Base-by-base conservation (phyloP, 2,113 vertebrate species). In the Gymnocephalus cernua region DNA sequence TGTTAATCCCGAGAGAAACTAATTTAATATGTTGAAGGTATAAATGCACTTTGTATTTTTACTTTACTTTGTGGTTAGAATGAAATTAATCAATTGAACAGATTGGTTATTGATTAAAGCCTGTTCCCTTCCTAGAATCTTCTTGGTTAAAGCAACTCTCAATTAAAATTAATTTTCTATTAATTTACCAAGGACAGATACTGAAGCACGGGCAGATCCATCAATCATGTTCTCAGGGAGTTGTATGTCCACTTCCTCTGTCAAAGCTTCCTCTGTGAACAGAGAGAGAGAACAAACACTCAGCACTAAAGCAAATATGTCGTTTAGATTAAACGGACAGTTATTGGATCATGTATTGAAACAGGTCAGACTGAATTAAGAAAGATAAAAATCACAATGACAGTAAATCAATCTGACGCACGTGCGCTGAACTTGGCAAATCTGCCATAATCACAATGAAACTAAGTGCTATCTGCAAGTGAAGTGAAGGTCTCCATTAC, bases 161-260 rank as follows among this genome's bases (percentile, higher is more conserved):
- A 25, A 48, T 14, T 6, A 4, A 62, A 64, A 29, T 16, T 0
- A 35, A 57, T 50, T 19, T 38, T 41, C 2, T 2, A 9, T 45
- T 1, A 18, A n/a, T 58, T 93, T 91, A 95, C 94, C 94, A 53
- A 94, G 77, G 3, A 94, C 93, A 44, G 94, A 93, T 2, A 94
- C 0, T 0, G 79, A 57, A 35, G 83, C 88, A 16, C 63, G 87
- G 27, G 79, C 85, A 53, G 94, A 95, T 80, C 92, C 93, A 2
- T 38, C 35, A 47, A 95, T 91, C 79, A 94, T 64, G 3, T 90
- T 77, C 1, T 73, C 51, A 12, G 94, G 94, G 4, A 94, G 91
- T 0, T 90, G 4, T 1, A 93, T 3, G 2, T 87, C 75, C 21
- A 73, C 18, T 64, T 88, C 81, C 51, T 92, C 92, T 15, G 29